phyloP scores from a whole-genome alignment of 2,113 vertebrate species.

The Hyla sarda region DNA sequence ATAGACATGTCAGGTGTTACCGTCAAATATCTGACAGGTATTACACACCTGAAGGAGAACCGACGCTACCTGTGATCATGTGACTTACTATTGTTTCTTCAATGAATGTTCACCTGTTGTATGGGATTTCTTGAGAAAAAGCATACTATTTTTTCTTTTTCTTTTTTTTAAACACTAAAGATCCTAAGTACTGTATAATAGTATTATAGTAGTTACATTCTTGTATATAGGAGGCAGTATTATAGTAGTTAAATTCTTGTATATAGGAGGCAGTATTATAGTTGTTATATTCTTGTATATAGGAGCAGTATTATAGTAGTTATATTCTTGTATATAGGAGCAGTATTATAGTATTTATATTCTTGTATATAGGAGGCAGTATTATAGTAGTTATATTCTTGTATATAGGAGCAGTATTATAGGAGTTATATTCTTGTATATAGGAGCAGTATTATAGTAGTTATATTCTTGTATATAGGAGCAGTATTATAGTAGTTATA shows the following conservation, averaged over 20 bases:
- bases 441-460: neutral
- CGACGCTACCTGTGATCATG: neutral
- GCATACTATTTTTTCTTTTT: too few species aligned
- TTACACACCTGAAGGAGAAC: constrained; percentile 1
- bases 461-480: neutral
- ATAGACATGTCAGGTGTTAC: neutral
- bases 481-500: constrained; percentile 1
- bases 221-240: neutral
- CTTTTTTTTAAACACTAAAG: too few species aligned
- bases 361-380: neutral
- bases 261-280: neutral
- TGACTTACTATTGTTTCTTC: neutral
- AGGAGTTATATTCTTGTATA: neutral
- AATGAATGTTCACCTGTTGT: too few species aligned
- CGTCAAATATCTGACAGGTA: neutral
- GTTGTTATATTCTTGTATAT: neutral
- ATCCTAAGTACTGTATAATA: too few species aligned
- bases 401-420: neutral
- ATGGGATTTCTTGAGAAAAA: too few species aligned
- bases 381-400: neutral
- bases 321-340: neutral
- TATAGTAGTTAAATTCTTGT: neutral
- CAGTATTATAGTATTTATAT: too few species aligned
- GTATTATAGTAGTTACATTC: neutral
- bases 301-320: neutral